These are phyloP conservation scores for Intellagama lesueurii DNA, from an alignment of 2,797 vertebrate species.

Conservation along the genomic window DNA sequence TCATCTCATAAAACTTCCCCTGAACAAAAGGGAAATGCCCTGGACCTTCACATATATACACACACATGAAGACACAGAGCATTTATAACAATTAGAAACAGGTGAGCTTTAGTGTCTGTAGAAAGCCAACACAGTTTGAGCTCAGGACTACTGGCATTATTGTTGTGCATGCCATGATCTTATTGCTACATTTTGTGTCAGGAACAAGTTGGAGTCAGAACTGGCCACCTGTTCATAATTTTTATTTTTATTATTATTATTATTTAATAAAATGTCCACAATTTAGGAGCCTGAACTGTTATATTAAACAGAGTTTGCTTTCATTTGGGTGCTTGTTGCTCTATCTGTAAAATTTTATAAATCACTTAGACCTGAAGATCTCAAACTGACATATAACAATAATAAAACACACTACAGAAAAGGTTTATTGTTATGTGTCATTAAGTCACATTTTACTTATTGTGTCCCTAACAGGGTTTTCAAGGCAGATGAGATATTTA, in stretches of 20 bases:
- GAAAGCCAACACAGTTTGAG: not conserved
- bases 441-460: not conserved
- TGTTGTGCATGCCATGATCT: not conserved
- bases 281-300: not conserved
- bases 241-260: not conserved
- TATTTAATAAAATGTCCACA: not conserved
- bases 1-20: not conserved
- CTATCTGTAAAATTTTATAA: not conserved
- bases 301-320: not conserved
- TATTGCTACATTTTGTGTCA: slow-evolving; percentile 16
- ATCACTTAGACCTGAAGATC: not conserved
- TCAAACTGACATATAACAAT: not conserved
- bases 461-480: too few relatives aligned
- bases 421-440: not conserved
- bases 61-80: not conserved
- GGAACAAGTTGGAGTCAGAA: not conserved
- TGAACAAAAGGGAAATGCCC: not conserved
- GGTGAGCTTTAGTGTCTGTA: slow-evolving; percentile 3
- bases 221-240: slow-evolving; percentile 19
- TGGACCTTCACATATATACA: not conserved
- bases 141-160: not conserved
- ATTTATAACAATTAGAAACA: slow-evolving; percentile 36
- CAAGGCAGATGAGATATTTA: too few relatives aligned
- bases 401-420: not conserved
- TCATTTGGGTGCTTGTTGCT: too few relatives aligned